Evolutionary conservation across 2,888 invertebrate genomes (phyloP).

Genomic region (Acutogordius australiensis): DNA sequence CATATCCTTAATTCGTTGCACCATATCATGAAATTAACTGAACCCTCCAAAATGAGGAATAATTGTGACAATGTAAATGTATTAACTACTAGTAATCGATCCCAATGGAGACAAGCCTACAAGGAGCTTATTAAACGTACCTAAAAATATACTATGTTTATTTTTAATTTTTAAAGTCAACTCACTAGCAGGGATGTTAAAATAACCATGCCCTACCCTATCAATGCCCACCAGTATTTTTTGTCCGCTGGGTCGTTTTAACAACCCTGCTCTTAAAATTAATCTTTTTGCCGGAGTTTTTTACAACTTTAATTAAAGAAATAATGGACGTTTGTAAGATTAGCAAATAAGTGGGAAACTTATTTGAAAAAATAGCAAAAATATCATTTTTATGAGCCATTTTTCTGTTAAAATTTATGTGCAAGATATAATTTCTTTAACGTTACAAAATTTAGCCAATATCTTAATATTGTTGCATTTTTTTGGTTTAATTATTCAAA

Average conservation of each 20-base stretch:
- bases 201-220: too few relatives aligned
- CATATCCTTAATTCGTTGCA: not conserved
- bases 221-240: too few relatives aligned
- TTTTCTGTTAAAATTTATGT: too few relatives aligned
- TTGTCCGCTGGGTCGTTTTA: too few relatives aligned
- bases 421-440: too few relatives aligned
- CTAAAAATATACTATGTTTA: not conserved
- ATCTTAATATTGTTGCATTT: not conserved
- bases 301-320: not conserved
- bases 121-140: not conserved
- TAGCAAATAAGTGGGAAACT: too few relatives aligned
- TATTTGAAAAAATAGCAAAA: too few relatives aligned
- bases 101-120: not conserved
- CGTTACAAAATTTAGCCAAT: not conserved
- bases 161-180: not conserved
- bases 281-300: not conserved
- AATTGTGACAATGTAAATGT: not conserved
- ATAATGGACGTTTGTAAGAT: too few relatives aligned
- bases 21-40: not conserved
- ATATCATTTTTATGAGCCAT: too few relatives aligned
- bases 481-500: not conserved
- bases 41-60: not conserved
- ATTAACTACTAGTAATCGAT: not conserved
- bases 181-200: too few relatives aligned
- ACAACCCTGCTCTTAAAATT: too few relatives aligned